Conservation (phyloP, 2,797 vertebrate genomes). For the Vireo griseus region DNA sequence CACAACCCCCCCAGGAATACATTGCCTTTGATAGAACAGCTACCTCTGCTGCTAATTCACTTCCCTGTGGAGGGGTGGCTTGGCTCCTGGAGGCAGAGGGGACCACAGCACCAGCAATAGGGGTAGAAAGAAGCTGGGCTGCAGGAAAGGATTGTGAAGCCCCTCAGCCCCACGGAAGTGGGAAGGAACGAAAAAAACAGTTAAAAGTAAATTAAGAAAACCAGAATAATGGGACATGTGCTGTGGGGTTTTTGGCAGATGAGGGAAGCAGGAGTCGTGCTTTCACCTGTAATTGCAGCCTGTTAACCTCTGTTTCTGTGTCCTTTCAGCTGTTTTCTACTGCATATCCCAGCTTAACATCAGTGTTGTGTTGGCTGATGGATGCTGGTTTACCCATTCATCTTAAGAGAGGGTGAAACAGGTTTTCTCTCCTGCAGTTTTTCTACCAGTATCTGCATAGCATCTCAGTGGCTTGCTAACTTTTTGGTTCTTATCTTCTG, state of each 20-base stretch:
- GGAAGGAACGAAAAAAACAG: neutral
- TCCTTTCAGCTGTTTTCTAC: neutral
- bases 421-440: neutral
- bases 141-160: neutral
- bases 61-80: neutral
- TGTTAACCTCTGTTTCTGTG: neutral
- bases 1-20: neutral
- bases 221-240: neutral
- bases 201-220: neutral
- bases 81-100: neutral
- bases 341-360: neutral
- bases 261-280: neutral
- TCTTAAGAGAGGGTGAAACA: neutral
- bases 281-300: neutral
- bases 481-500: neutral
- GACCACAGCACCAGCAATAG: accelerated
- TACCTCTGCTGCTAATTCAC: neutral
- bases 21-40: neutral
- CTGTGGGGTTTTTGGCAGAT: neutral
- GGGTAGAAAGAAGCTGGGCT: neutral
- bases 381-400: neutral
- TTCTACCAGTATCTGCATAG: neutral
- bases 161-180: neutral
- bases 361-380: neutral
- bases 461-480: neutral